Conservation (phyloP, 2,888 invertebrate genomes). For the Plagodis dolabraria region DNA sequence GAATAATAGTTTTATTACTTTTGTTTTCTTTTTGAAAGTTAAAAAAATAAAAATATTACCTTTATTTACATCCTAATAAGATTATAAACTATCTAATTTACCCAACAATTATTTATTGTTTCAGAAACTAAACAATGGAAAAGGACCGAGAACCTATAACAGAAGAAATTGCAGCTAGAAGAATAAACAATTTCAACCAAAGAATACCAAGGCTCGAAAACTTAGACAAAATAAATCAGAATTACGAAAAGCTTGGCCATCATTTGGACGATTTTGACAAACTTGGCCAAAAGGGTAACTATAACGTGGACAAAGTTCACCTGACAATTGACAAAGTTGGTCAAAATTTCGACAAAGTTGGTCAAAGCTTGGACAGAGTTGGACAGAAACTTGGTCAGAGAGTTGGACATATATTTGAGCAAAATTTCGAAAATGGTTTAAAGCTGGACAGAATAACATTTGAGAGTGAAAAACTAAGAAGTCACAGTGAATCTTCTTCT, state of each 20-base stretch:
- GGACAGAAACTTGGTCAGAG: conserved; percentile 38
- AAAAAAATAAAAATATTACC: too few species aligned
- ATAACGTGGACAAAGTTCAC: conserved; percentile 32
- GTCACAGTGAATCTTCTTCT: conserved; percentile 70
- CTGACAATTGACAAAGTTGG: conserved; percentile 19
- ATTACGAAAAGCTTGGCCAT: conserved; percentile 31
- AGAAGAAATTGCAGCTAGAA: conserved; percentile 59
- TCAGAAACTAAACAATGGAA: conserved; percentile 61
- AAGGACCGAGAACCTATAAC: conserved; percentile 46
- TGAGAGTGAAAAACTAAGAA: conserved; percentile 68
- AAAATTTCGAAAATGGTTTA: conserved; percentile 48
- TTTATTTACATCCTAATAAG: too few species aligned
- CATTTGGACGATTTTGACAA: conserved; percentile 26
- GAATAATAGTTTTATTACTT: too few species aligned
- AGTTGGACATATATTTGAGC: conserved; percentile 44
- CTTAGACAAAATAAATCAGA: conserved; percentile 40
- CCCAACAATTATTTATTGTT: conserved; percentile 14
- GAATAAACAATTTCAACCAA: conserved; percentile 47
- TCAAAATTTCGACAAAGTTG: conserved; percentile 36
- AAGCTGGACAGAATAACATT: conserved; percentile 64
- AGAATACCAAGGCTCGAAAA: conserved; percentile 50
- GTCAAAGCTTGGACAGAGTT: conserved; percentile 35
- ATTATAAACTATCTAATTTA: neutral
- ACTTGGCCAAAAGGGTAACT: conserved; percentile 22
- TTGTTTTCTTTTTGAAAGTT: too few species aligned